Evolutionary conservation across 2,888 invertebrate genomes (phyloP), one percentile per base, ranked within the genome.

Genomic region (Stramonita haemastoma): DNA sequence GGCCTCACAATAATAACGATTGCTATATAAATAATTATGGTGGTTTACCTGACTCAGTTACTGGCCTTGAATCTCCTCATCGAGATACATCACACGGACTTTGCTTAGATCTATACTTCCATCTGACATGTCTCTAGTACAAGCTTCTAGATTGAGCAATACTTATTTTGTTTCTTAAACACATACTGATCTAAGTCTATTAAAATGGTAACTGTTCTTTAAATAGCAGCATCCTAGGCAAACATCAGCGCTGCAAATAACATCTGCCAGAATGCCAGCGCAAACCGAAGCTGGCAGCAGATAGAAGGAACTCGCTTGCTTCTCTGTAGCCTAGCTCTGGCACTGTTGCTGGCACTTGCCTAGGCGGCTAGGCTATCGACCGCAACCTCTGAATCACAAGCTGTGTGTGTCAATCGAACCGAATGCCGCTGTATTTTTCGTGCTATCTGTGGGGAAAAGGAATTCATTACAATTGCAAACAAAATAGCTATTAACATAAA

Each of bases 361-460:
- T 2, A 46, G 34, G 34, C 79, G 34, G 34, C 11, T 15, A 60
- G 11, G 11, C 8, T 46, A 81, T 81, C 81, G 81, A 81, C 81
- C 81, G 81, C 81, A 17, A 34, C 15, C 79, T 36, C 81, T 46
- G 81, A 81, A 81, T 81, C 81, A 34, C 81, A 46, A 26, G 81
- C 81, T 36, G 36, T 81, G 46, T 36, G 36, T 81, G 46, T 26
- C 36, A 81, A 81, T 81, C 22, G 81, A 81, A 81, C 26, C 36
- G 81, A 46, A 46, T 26, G 46, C 19, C 36, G 46, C 22, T 26
- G 36, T 26, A 66, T 13, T 77, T 77, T 77, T 77, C 77, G 15
- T 77, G 36, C 81, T 22, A 8, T 17, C 13, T 46, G 11, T 46
- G 5, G 46, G 46, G 22, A 81, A 81, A 46, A 36, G 26, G 17